Evolutionary conservation across 2,113 vertebrate genomes (phyloP), one percentile per base, ranked within the genome.

Genomic region (Aphelocoma coerulescens): DNA sequence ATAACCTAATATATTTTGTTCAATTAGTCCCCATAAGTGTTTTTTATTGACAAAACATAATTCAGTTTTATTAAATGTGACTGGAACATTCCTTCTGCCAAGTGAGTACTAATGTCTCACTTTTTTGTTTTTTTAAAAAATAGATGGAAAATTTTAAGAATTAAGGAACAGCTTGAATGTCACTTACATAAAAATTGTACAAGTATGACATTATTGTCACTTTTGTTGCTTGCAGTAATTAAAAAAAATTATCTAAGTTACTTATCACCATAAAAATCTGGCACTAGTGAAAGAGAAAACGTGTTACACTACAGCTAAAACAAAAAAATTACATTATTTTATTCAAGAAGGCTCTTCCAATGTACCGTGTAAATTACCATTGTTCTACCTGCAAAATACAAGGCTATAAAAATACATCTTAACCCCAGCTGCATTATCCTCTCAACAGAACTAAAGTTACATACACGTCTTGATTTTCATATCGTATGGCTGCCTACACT

Each of bases 131-230:
- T 84, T 24, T 48, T 35, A 6, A 52, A 88, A 93, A 91, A n/a
- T 66, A 81, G 65, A 95, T 87, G 85, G 85, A 91, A 92, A 86
- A 61, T 71, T 75, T 93, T 78, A 93, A 91, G 79, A 96, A 88
- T 80, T 93, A 91, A 86, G 83, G 72, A 96, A 96, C 85, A 96
- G 83, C 93, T 93, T 95, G 92, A 91, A 96, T 82, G 91, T 84
- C 86, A 94, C 51, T 76, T 83, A 54, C 18, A 68, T 27, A 76
- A 88, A 89, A 94, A 92, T 65, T 84, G 69, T 88, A 81, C 52
- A 61, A 95, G 76, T 67, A 86, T 86, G 83, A 85, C 69, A 96
- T 93, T 84, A 92, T 74, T 86, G 95, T 87, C 82, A 77, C 82
- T 96, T 93, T 88, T 78, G 37, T 85, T 88, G 32, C 58, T 79